Evolutionary conservation across 2,888 invertebrate species (phyloP).

Genomic region (Eulithis prunata): DNA sequence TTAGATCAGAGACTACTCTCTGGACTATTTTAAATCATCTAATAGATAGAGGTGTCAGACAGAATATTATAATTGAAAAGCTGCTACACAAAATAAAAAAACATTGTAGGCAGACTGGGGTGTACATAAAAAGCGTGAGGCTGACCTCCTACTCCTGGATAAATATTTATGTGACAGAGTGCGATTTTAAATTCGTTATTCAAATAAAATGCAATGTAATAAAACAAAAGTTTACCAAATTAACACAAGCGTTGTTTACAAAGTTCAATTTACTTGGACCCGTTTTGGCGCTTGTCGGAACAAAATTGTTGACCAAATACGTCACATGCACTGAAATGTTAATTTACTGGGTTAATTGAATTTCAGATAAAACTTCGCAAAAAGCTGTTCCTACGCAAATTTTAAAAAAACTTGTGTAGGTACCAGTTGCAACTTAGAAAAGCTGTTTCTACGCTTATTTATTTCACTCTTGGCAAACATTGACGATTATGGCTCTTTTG

Average conservation of each 20-base stretch:
- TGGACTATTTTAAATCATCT: conserved; percentile 1
- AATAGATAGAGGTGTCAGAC: neutral
- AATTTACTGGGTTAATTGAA: conserved; percentile 30
- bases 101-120: no score
- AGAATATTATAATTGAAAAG: neutral
- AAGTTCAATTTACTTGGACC: conserved; percentile 21
- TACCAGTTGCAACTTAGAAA: neutral
- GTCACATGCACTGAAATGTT: conserved; percentile 29
- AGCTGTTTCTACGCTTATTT: neutral
- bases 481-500: no score
- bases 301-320: conserved; percentile 41
- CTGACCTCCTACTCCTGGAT: no score
- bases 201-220: neutral
- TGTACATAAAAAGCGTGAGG: no score
- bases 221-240: neutral
- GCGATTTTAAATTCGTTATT: neutral
- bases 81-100: no score
- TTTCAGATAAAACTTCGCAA: conserved; percentile 13
- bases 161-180: no score
- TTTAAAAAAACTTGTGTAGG: no score
- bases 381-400: neutral
- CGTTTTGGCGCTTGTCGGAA: conserved; percentile 34
- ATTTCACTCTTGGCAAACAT: no score
- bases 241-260: conserved; percentile 8
- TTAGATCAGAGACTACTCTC: neutral